A percentile compares a stretch with the other conserved stretches of the same genome.
Evolutionary conservation across 2,797 vertebrate species (phyloP).

Genomic region (Dermochelys coriacea): DNA sequence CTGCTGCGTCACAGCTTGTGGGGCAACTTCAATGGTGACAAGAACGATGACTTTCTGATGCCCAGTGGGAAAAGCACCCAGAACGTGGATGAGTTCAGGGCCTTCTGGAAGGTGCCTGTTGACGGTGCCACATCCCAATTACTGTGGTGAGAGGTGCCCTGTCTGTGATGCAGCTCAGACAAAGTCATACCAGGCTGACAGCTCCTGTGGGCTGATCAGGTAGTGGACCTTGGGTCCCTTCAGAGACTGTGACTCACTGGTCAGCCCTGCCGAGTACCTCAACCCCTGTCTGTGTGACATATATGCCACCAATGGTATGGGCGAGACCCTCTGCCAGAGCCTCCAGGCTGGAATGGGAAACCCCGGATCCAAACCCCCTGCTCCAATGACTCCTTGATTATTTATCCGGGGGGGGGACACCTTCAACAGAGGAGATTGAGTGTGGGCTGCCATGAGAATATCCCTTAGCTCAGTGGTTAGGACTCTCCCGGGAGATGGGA

Average conservation of each 20-base stretch:
- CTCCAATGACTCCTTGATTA: too few relatives aligned
- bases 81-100: too few relatives aligned
- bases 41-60: too few relatives aligned
- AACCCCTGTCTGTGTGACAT: conserved; percentile 79
- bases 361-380: too few relatives aligned
- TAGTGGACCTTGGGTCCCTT: conserved; percentile 80
- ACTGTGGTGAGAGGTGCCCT: conserved; percentile 73
- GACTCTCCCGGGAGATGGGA: too few relatives aligned
- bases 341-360: conserved; percentile 66
- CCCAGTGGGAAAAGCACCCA: too few relatives aligned
- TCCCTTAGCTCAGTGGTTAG: too few relatives aligned
- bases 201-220: conserved; percentile 83
- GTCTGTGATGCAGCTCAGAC: conserved; percentile 29
- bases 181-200: background rate
- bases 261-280: conserved; percentile 65
- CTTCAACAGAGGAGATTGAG: too few relatives aligned
- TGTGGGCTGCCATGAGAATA: too few relatives aligned
- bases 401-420: too few relatives aligned
- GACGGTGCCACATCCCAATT: conserved; percentile 52
- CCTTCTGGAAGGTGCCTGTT: conserved; percentile 79
- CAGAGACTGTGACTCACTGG: conserved; percentile 73
- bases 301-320: conserved; percentile 66
- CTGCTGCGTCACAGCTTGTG: too few relatives aligned
- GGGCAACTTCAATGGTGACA: too few relatives aligned
- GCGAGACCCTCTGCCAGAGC: conserved; percentile 75